Base-by-base conservation (phyloP, 1,140 invertebrate species). In the Bombus picipes region DNA sequence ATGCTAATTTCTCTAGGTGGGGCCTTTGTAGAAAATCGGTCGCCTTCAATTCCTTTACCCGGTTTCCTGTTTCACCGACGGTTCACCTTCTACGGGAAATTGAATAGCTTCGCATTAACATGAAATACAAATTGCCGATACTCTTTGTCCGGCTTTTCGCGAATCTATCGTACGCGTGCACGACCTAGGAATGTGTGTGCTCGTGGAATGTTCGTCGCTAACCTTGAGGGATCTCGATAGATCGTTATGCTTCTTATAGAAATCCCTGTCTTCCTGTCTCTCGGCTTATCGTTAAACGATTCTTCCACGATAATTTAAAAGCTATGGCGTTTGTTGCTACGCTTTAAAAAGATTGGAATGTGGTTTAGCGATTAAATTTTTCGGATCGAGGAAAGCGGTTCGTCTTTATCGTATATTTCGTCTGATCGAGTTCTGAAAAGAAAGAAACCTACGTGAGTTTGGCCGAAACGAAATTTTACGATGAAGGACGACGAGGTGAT, bases 1-100 rank as follows among this genome's bases (percentile, higher is more conserved):
- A 93, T 93, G 91, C 92, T 91, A 92, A 93, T 93, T 88, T 84
- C 80, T 78, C 74, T 89, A 81, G 91, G 87, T 87, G 79, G 86
- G 87, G 89, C 86, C 77, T 76, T 86, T 53, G 80, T 89, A 92
- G 70, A 89, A 89, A 90, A 88, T 90, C 85, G 88, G 88, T 90
- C 86, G 91, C 90, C 81, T 89, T 87, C 85, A 84, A 88, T 83
- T 74, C 86, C 76, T 89, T 81, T 71, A 83, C 59, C 53, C 70
- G 84, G 82, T 92, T 93, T 75, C 85, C 85, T 71, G 28, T 80
- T 72, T 77, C 80, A 89, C 89, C 85, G 86, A 89, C 62, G 65
- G 75, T 87, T 87, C 66, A 72, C 76, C 83, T 73, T 90, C 74
- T 81, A 87, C 47, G 77, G 76, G 32, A 62, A 85, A 88, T 87